Base-by-base conservation (phyloP, 2,113 vertebrate genomes). In the Dasyornis broadbenti region DNA sequence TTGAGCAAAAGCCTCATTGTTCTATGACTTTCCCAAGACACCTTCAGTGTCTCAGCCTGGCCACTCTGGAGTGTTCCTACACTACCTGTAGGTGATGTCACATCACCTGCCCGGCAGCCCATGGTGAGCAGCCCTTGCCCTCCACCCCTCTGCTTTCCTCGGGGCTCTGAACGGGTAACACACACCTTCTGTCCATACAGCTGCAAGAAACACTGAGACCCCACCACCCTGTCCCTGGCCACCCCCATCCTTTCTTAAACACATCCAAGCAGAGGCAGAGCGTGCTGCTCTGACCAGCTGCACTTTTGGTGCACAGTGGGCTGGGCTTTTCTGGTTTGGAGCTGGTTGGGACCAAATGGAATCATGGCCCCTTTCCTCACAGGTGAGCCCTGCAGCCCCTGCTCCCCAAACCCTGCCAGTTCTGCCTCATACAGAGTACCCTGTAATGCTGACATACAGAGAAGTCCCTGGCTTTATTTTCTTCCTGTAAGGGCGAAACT, bases 251-350 rank as follows among this genome's bases (percentile, higher is more conserved):
- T 52, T 82, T 56, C 81, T 52, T 39, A 65, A 28, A 70, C 23
- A n/a, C 0, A 0, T 47, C 47, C 10, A 1, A 78, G 24, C 54
- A 73, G 75, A 78, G 40, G 31, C 54, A 54, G 31, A 6, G 1
- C 7, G 13, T n/a, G 50, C 40, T 82, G 20, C 40, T 52, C 50
- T 31, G 26, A 65, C 6, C 2, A 3, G 28, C 5, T 68, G 59
- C 22, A 11, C 5, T 63, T 84, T 40, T 24, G 13, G 23, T 40
- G 45, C 14, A 22, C 53, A 44, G 0, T 27, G 40, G 20, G 20
- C 40, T 82, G 40, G 2, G 57, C 47, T 56, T 16, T 6, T 17
- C 65, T 54, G 8, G 10, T 86, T 59, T 50, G 81, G 44, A 89
- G 54, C 26, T 89, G 26, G 23, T 18, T 84, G n/a, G 61, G 75